phyloP scores from a whole-genome alignment of 2,888 invertebrate species.

The Deilephila porcellus region DNA sequence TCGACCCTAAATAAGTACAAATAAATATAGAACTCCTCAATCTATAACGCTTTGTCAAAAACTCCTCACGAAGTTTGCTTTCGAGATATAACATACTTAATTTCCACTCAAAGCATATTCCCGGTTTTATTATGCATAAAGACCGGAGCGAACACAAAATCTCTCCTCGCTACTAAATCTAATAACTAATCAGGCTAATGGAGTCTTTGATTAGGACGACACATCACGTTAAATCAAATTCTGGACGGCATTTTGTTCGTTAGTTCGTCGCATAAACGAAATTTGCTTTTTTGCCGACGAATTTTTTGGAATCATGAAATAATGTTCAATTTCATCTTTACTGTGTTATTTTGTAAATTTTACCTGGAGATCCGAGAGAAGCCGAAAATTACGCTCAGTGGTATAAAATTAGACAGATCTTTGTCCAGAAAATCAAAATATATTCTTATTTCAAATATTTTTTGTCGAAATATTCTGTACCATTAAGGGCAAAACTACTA shows the following conservation, averaged over 20 bases:
- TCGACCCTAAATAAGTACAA: too few relatives aligned
- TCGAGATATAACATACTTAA: neutral
- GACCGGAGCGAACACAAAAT: neutral
- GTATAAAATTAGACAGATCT: too few relatives aligned
- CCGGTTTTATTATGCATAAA: slow-evolving; percentile 14
- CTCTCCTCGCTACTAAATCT: slow-evolving; percentile 18
- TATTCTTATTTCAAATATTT: too few relatives aligned
- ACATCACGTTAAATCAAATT: slow-evolving; percentile 19
- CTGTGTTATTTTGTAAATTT: neutral
- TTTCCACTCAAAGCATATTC: neutral
- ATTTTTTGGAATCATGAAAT: too few relatives aligned
- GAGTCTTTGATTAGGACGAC: slow-evolving; percentile 24
- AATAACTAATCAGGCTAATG: slow-evolving; percentile 28
- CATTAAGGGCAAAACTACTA: too few relatives aligned
- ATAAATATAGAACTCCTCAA: neutral
- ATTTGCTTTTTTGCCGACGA: neutral
- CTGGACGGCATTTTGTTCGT: neutral
- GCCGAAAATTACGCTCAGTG: too few relatives aligned
- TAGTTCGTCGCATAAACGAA: slow-evolving; percentile 12
- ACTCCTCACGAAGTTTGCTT: slow-evolving; percentile 1
- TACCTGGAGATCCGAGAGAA: neutral
- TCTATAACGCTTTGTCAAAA: neutral
- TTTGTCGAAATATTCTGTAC: too few relatives aligned
- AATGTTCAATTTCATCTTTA: too few relatives aligned
- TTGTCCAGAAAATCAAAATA: too few relatives aligned